These are phyloP conservation scores for Drosophila kanapiae DNA, from an alignment of 1,140 invertebrate genomes.

Conservation along the genomic window DNA sequence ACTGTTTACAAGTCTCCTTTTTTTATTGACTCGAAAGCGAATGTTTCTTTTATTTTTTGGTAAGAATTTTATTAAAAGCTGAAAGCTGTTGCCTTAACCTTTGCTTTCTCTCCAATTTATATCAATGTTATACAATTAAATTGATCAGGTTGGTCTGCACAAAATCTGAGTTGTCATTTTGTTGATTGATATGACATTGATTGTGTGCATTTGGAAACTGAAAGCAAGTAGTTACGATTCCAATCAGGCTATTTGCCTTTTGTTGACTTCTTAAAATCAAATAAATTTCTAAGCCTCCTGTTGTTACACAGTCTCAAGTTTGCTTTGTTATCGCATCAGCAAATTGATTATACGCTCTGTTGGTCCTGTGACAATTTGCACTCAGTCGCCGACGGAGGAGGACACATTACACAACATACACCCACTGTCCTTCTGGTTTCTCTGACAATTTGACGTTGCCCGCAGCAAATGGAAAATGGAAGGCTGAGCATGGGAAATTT, in stretches of 20 bases:
- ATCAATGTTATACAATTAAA: background rate
- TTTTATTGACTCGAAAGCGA: background rate
- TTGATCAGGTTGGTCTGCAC: background rate
- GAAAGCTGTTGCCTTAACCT: background rate
- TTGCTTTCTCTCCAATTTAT: background rate
- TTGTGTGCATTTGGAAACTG: background rate
- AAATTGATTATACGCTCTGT: constrained; percentile 59
- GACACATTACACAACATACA: background rate
- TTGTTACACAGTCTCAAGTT: constrained; percentile 21
- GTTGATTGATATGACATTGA: constrained; percentile 4
- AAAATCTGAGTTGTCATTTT: background rate
- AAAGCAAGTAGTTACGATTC: constrained; percentile 9
- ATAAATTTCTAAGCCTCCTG: constrained; percentile 47
- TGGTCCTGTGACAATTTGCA: constrained; percentile 35
- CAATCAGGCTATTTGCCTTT: background rate
- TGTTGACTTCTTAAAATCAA: constrained; percentile 24
- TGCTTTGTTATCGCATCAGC: constrained; percentile 50
- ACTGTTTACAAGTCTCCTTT: constrained; percentile 26
- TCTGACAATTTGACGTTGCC: constrained; percentile 39
- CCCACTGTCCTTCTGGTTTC: constrained; percentile 18
- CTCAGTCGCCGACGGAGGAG: constrained; percentile 1
- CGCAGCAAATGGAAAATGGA: constrained; percentile 27
- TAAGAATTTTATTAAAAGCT: constrained; percentile 8
- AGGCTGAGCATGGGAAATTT: constrained; percentile 1
- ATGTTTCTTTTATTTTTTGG: background rate